Percentiles rank a stretch among this genome's conserved stretches.
These are phyloP conservation scores for Engraulis encrasicolus DNA, from an alignment of 2,113 vertebrate genomes.

Conservation along the genomic window DNA sequence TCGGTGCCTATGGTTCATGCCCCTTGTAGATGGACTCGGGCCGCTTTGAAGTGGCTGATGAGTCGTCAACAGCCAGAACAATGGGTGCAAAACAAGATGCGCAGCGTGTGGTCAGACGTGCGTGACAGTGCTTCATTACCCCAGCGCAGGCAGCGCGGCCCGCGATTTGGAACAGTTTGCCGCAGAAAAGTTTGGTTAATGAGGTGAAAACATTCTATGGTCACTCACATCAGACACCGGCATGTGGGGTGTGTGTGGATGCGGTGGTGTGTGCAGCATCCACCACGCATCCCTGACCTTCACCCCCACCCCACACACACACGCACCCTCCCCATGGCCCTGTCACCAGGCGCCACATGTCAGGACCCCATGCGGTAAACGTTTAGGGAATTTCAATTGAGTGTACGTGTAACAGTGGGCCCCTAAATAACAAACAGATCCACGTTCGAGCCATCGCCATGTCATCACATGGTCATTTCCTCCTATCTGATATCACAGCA, in stretches of 20 bases:
- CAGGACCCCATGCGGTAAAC: neutral
- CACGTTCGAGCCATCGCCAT: neutral
- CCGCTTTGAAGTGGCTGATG: conserved; percentile 51
- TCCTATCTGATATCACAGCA: neutral
- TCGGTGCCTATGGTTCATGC: conserved; percentile 28
- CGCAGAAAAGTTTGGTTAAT: conserved; percentile 18
- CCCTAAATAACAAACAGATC: neutral
- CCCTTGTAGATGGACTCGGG: conserved; percentile 27
- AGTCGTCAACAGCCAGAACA: conserved; percentile 44
- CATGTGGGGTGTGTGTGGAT: neutral
- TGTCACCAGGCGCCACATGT: neutral
- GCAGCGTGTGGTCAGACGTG: conserved; percentile 38
- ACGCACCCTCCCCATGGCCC: neutral
- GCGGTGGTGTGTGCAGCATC: too few species aligned
- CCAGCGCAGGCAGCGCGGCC: conserved; percentile 33
- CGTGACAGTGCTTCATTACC: conserved; percentile 49
- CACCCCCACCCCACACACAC: neutral
- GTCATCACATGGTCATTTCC: neutral
- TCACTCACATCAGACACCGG: conserved; percentile 10
- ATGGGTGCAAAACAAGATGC: conserved; percentile 37
- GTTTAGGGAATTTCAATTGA: neutral
- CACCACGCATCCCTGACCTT: neutral
- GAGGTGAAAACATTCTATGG: conserved; percentile 30
- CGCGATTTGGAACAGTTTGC: conserved; percentile 26
- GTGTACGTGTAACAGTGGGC: too few species aligned